Evolutionary conservation across 1,140 invertebrate species (phyloP).

Genomic region (honey bee (Apis mellifera)): DNA sequence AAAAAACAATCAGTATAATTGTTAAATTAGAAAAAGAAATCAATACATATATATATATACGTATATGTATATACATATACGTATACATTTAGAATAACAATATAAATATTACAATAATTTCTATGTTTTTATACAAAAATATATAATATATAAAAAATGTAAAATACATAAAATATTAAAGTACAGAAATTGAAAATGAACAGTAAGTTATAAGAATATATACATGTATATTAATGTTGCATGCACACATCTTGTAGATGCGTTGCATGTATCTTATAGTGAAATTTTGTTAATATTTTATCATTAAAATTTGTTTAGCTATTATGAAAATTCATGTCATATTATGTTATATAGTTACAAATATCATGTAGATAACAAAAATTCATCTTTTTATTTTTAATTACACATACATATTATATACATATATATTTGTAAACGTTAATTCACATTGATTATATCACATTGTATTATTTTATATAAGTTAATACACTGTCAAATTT

Average conservation of each 20-base stretch:
- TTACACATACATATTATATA: background rate
- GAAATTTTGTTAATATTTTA: background rate
- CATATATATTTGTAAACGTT: slow-evolving; percentile 4
- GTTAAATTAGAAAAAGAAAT: background rate
- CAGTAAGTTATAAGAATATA: slow-evolving; percentile 17
- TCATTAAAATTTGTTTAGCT: slow-evolving; percentile 15
- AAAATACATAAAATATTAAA: slow-evolving; percentile 13
- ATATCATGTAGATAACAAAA: slow-evolving; percentile 22
- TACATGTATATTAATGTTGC: slow-evolving; percentile 6
- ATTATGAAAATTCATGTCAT: background rate
- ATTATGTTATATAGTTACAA: background rate
- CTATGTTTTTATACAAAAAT: slow-evolving; percentile 31
- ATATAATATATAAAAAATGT: slow-evolving; percentile 1
- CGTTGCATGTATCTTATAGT: slow-evolving; percentile 8
- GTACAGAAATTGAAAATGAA: slow-evolving; percentile 11
- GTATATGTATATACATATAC: no score
- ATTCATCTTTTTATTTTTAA: slow-evolving; percentile 39
- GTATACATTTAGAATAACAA: slow-evolving; percentile 27
- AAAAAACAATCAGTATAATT: slow-evolving; percentile 21
- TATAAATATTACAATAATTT: slow-evolving; percentile 29
- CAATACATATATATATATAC: background rate
- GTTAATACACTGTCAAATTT: slow-evolving; percentile 60
- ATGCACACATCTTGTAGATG: slow-evolving; percentile 31
- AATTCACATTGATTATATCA: slow-evolving; percentile 24
- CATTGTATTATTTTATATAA: slow-evolving; percentile 60